These are phyloP conservation scores for Greenwoodochromis staneri DNA, from an alignment of 2,113 vertebrate genomes.

Conservation along the genomic window DNA sequence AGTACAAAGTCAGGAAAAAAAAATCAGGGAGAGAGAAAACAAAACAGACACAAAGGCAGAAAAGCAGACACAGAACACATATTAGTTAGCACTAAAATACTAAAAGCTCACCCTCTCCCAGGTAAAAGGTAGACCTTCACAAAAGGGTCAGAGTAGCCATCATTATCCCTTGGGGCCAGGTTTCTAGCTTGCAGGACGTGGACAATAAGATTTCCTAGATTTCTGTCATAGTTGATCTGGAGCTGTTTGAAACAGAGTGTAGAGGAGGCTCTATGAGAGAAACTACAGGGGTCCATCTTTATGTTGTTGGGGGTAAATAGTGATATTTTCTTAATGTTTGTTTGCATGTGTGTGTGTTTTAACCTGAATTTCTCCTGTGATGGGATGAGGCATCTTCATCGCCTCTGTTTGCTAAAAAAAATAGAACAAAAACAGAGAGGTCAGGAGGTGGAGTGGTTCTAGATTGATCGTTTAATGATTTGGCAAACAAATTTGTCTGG, in stretches of 20 bases:
- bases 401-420: conserved; percentile 76
- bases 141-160: conserved; percentile 96
- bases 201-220: conserved; percentile 93
- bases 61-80: conserved; percentile 41
- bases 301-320: background rate
- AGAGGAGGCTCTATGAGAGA: background rate
- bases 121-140: conserved; percentile 98
- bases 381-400: conserved; percentile 78
- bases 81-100: background rate
- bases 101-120: conserved; percentile 89
- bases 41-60: conserved; percentile 49
- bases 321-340: background rate
- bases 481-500: background rate
- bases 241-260: conserved; percentile 69
- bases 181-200: conserved; percentile 97
- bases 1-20: conserved; percentile 36
- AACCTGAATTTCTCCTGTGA: conserved; percentile 98
- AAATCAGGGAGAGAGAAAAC: conserved; percentile 23
- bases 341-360: background rate
- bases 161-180: conserved; percentile 88
- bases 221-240: conserved; percentile 96
- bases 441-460: background rate
- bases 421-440: background rate
- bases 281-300: background rate
- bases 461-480: background rate